A percentile compares a stretch with the other conserved stretches of the same genome.
These are phyloP conservation scores for Apoda limacodes DNA, from an alignment of 2,888 invertebrate genomes.

Conservation along the genomic window DNA sequence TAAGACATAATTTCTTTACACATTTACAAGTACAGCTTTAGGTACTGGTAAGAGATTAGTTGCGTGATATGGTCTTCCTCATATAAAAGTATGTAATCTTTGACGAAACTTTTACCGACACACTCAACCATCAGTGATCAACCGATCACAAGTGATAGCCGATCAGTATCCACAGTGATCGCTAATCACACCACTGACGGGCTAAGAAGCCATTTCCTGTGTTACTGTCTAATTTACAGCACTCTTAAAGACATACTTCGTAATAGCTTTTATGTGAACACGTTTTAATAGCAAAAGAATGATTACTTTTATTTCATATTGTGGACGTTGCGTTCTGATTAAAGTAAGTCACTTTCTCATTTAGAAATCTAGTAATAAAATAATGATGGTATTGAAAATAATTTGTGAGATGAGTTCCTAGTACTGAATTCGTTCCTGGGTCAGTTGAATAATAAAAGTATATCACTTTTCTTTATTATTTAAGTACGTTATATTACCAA, in stretches of 20 bases:
- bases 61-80: no score
- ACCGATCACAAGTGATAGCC: constrained; percentile 50
- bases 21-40: no score
- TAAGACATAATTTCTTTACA: no score
- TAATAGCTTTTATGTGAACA: constrained; percentile 8
- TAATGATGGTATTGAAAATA: no score
- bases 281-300: constrained; percentile 13
- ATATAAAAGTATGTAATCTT: no score
- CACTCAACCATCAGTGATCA: constrained; percentile 46
- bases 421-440: no score
- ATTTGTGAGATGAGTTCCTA: no score
- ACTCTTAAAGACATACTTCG: constrained; percentile 40
- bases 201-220: constrained; percentile 66
- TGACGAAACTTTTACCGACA: constrained; percentile 33
- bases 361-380: neutral
- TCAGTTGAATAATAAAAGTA: no score
- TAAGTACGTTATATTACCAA: no score
- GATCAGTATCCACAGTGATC: constrained; percentile 49
- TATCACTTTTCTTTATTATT: no score
- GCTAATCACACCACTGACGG: constrained; percentile 63
- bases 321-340: constrained; percentile 9
- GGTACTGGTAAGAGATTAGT: no score
- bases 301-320: constrained; percentile 28
- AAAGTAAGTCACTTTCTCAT: neutral
- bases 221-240: constrained; percentile 63